Evolutionary conservation across 2,888 invertebrate genomes (phyloP).

Genomic region (Steinernema hermaphroditum): DNA sequence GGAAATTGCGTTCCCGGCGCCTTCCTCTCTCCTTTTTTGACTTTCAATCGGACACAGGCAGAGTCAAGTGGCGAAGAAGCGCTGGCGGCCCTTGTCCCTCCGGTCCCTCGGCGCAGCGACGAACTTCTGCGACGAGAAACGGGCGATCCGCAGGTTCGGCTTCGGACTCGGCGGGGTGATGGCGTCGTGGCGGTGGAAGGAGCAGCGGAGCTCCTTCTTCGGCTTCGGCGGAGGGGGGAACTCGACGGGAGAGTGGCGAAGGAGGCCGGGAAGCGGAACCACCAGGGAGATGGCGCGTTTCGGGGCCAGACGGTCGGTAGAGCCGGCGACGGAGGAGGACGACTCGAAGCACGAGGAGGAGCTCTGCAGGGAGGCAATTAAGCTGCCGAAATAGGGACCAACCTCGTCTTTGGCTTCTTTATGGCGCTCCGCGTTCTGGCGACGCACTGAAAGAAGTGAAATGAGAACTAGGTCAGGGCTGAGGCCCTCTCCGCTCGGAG

Average conservation of each 20-base stretch:
- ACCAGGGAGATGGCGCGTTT: conserved; percentile 10
- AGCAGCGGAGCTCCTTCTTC: conserved; percentile 1
- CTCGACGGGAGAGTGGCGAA: not conserved
- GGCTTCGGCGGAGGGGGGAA: conserved; percentile 10
- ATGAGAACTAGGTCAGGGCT: not conserved
- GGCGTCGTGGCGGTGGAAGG: conserved; percentile 19
- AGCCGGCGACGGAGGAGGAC: not conserved
- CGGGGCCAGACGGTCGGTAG: not conserved
- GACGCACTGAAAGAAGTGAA: conserved; percentile 14
- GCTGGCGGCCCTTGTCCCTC: not conserved
- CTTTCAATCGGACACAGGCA: no score
- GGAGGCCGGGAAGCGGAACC: not conserved
- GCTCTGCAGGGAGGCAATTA: not conserved
- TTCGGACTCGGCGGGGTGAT: not conserved
- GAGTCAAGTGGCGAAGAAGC: not conserved
- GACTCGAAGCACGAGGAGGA: not conserved
- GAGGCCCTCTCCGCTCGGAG: no score
- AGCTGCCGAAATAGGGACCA: not conserved
- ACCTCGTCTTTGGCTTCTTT: conserved; percentile 13
- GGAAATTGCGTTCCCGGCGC: no score
- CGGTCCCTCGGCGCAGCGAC: not conserved
- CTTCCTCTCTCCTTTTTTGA: no score
- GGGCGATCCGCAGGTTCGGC: not conserved
- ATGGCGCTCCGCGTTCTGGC: not conserved
- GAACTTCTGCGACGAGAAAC: conserved; percentile 5